Evolutionary conservation across 2,888 invertebrate species (phyloP), one percentile per base, ranked within the genome.

Genomic region (Andrena marginata): DNA sequence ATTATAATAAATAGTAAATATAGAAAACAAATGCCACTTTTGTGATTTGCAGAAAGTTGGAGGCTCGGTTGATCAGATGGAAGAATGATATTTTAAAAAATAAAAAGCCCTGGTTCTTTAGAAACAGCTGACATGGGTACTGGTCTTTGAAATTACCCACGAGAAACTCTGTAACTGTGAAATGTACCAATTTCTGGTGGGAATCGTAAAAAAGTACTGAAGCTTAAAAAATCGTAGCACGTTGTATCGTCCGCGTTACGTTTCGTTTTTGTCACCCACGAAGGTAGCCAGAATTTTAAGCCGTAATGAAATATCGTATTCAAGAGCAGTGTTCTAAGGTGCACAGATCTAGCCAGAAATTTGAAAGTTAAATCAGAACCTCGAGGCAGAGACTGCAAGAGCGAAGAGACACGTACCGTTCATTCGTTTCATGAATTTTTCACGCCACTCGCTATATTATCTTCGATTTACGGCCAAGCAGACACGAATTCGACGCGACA

Each of bases 381-480:
- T 64, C 29, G 68, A 72, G 48, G 13, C 7, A 6, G 42, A 48
- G 65, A 13, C 29, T 33, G 49, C 10, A 56, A 56, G 64, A 65
- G 67, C 42, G 80, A 76, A 78, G 79, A 77, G 68, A 72, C 70
- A 54, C 63, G 82, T 80, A 64, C 42, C 33, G 73, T 85, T 86
- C 68, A 77, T 80, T 73, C 86, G 73, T 77, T 85, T 88, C 88
- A 88, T 87, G 88, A 88, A 87, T 87, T 80, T 88, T 87, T 88
- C 88, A 87, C 79, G 31, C 6, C 42, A 16, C 13, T 33, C 49
- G 8, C 13, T 23, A 48, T 77, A 71, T 71, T 68, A 77, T 75
- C 35, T 20, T 75, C 31, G 48, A 67, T 56, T 16, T 54, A 54
- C 59, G n/a, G 5, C 8, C 2, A 16, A 64, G 49, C 26, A 42